Percentiles rank a stretch among this genome's conserved stretches.
Evolutionary conservation across 2,888 invertebrate species (phyloP).

Genomic region (Euplexia lucipara): DNA sequence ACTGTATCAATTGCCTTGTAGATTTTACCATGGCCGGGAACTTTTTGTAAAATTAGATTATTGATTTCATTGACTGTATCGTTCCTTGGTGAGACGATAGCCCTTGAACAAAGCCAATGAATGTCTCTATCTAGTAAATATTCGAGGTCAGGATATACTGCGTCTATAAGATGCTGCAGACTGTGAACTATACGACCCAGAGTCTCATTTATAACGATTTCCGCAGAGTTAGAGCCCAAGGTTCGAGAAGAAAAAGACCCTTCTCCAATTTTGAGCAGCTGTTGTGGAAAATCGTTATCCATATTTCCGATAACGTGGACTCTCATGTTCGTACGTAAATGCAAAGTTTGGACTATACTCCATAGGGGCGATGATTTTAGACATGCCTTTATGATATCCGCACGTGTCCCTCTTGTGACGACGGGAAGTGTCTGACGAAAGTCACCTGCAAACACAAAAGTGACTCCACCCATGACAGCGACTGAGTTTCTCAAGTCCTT

Average conservation of each 20-base stretch:
- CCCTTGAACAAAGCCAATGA: constrained; percentile 6
- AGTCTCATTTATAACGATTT: constrained; percentile 1
- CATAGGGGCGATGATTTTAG: constrained; percentile 2
- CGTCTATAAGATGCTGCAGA: background rate
- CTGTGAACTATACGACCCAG: background rate
- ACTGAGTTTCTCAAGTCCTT: background rate
- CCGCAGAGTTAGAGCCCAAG: too few species aligned
- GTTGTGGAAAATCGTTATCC: constrained; percentile 4
- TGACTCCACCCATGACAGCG: background rate
- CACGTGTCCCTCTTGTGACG: background rate
- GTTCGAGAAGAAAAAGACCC: too few species aligned
- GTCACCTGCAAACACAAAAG: constrained; percentile 1
- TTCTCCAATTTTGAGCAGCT: too few species aligned
- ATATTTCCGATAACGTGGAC: background rate
- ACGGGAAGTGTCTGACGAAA: background rate
- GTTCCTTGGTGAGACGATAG: constrained; percentile 2
- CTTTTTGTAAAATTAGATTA: too few species aligned
- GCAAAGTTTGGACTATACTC: constrained; percentile 8
- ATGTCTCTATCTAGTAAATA: constrained; percentile 2
- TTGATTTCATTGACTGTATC: too few species aligned
- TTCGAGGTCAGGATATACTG: constrained; percentile 1
- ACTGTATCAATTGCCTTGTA: constrained; percentile 2
- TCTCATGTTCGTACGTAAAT: constrained; percentile 12
- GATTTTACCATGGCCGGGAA: background rate
- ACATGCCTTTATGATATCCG: background rate